Evolutionary conservation across 2,113 vertebrate species (phyloP), one percentile per base, ranked within the genome.

Genomic region (Cromileptes altivelis): DNA sequence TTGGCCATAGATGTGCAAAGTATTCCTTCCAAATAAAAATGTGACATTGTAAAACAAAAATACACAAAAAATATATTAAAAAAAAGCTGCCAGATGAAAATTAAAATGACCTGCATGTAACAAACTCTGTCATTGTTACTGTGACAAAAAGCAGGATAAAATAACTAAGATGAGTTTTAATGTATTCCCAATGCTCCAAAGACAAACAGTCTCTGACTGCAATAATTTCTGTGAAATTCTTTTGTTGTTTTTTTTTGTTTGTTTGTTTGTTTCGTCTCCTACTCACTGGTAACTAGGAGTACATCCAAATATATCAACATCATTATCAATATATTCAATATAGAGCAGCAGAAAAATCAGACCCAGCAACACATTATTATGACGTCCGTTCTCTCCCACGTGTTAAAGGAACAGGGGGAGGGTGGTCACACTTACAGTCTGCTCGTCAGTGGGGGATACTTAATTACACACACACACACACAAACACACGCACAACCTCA

Each of bases 391-490:
- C 70, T 65, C 21, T 37, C 19, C 45, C 18, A 55, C 37, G 27
- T 49, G 17, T 65, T 42, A 27, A 71, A 56, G 18, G 8, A 18
- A 27, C 47, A 11, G 15, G 53, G 33, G 13, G 8, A 64, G 40
- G 65, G 27, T 72, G 56, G 52, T 57, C 21, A 65, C 53, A 70
- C 58, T 40, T 67, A 42, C 33, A 63, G 58, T 30, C 47, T 23
- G 57, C 37, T 49, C 9, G 70, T 37, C 37, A 37, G 33, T 49
- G 25, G 10, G 11, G 10, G 49, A 27, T 50, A 12, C 15, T 64
- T 50, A 88, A 74, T 78, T 79, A 18, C 63, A 17, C 70, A 21
- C 70, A 71, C 9, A 70, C 73, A 74, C 65, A 19, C 49, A 18
- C 52, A n/a, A 6, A 55, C 3, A 12, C 53, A 11, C 21, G 71